Evolutionary conservation across 2,888 invertebrate genomes (phyloP), one percentile per base, ranked within the genome.

Genomic region (Caenorhabditis sp.): DNA sequence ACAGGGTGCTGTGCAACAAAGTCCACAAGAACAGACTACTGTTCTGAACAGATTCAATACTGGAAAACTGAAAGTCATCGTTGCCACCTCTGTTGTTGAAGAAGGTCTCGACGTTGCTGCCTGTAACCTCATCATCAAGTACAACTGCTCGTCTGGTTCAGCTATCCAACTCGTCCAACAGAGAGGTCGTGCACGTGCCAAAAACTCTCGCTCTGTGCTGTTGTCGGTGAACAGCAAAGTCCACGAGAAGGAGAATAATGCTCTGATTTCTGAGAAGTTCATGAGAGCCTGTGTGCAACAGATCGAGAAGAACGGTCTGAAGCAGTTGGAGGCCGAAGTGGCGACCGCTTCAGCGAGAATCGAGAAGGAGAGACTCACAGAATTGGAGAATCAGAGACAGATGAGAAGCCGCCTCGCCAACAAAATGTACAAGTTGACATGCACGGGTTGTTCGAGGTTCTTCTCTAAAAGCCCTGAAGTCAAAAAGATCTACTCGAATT

Each of bases 51-150:
- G 54, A 10, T 90, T 89, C 84, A 82, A 83, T 61, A 74, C 51
- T 12, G 90, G 90, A 28, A 64, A 70, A 10, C 10, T 83, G 68
- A 85, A 84, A 51, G 84, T 86, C 26, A 63, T 91, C 5, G 90
- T 91, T 10, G 88, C 91, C 0, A 91, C 91, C 0, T 90, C 91
- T 0, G 91, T 91, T n/a, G 87, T 90, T 6, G 91, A 91, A 38
- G 91, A 91, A 84, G 91, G 91, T 76, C 74, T 91, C 38, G 91
- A 91, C 61, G 90, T 91, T 26, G 59, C 85, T 10, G 86, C 88
- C 0, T 91, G 91, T 86, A 91, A 91, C 80, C 83, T 91, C n/a
- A 90, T 91, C 81, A 88, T 91, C 83, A 90, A 90, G 80, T 91
- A 91, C 83, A 91, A 91, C 72, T 89, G 80, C 44, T 79, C 80